Base-by-base conservation (phyloP, 2,888 invertebrate species). In the Fabriciana adippe region DNA sequence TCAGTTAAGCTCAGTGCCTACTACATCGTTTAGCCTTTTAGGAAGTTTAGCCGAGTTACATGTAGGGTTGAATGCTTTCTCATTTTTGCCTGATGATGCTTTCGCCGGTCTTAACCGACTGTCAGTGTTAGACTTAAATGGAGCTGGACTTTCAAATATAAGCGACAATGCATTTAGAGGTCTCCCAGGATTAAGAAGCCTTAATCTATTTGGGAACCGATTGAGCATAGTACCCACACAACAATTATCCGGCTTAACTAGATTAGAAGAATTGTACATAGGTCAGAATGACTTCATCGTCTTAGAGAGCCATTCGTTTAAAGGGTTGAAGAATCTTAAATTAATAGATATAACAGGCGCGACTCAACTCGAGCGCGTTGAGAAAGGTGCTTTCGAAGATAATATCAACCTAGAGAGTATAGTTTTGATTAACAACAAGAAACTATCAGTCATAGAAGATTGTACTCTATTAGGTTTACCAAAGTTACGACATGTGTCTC, bases 21-120 rank as follows among this genome's bases (percentile, higher is more conserved):
- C 96, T 1, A 87, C 94, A 18, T 94, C 96, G 0, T 95, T 97
- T 78, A 93, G 95, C 31, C 94, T 96, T 3, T 87, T 97, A 77
- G 95, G 95, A 66, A 95, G 96, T 75, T 92, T 97, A 68, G 97
- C 97, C 3, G 97, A 97, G 84, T 89, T 97, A 14, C 97, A 96
- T 80, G 94, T 97, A 53, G 97, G 97, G 14, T 94, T 96, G 72
- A 97, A 97, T 82, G 96, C 95, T 0, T 97, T 97, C 82, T 94
- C 95, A 16, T 93, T 93, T 63, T 90, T 97, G 68, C 95, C 96
- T 11, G 95, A 96, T 75, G 96, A 96, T 74, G 95, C 96, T 15
- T 97, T 97, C 84, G 94, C 94, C 63, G 96, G 96, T 64, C 93
- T 97, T 13, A 95, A 95, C 74, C 95, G 95, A 69, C 89, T 97